Base-by-base conservation (phyloP, 2,113 vertebrate species). In the Rhynchomys soricoides region DNA sequence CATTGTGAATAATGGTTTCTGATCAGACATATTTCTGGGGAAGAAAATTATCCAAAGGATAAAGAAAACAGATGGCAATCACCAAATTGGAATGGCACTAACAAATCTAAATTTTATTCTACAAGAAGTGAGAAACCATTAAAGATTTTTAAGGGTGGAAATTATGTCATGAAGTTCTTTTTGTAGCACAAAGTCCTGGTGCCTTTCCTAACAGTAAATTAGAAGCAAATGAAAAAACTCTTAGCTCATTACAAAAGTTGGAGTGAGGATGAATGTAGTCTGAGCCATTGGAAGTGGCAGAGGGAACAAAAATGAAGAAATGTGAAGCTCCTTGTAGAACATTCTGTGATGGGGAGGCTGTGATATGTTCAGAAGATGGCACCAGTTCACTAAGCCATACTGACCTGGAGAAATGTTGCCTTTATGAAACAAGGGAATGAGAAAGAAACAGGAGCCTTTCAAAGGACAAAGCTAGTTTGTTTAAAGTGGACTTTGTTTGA, bases 1-100 rank as follows among this genome's bases (percentile, higher is more conserved):
- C 37, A 83, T 40, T 68, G 75, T 79, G 57, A 87, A 62, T 78
- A 62, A 86, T 79, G 37, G 92, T 57, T 87, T 81, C 50, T 96
- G 43, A 94, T 8, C 64, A 77, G 37, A 13, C 64, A 4, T 50
- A 90, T 79, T 90, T 91, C 64, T 82, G 71, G 89, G 7, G 12
- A 95, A 81, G 7, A 48, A 92, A 15, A 86, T 15, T 66, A 0
- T 11, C 21, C 34, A 89, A 73, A 73, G 26, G 7, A 71, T 48
- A 22, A 26, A 40, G 0, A 88, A 71, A 66, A 62, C 55, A 92
- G 4, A 78, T 52, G 9, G 73, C 26, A 22, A 88, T 52, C 0
- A n/a, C 19, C 5, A n/a, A 19, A 57, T 31, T 37, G 40, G 22
- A 66, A 40, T 79, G 31, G 2, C 31, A 70, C 21, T 66, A 90